Percentiles rank a stretch among this genome's conserved stretches.
phyloP scores from a whole-genome alignment of 2,888 invertebrate genomes.

The Rhingia campestris region DNA sequence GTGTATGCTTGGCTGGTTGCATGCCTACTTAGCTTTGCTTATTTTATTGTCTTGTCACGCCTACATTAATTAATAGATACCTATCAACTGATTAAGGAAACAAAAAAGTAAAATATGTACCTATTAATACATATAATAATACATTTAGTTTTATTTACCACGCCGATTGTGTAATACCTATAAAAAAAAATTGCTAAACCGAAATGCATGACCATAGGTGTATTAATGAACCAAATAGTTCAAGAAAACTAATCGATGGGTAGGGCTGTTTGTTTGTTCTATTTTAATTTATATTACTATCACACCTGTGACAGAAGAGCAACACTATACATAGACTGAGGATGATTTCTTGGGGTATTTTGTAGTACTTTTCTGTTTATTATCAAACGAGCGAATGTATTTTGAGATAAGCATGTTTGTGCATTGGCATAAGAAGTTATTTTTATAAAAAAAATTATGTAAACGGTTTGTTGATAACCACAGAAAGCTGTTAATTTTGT shows the following conservation, averaged over 20 bases:
- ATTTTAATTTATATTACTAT: background rate
- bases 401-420: slow-evolving; percentile 19
- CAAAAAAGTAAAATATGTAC: slow-evolving; percentile 1
- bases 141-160: background rate
- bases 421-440: slow-evolving; percentile 11
- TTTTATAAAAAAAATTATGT: slow-evolving; percentile 28
- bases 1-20: slow-evolving; percentile 16
- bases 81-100: slow-evolving; percentile 50
- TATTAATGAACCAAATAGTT: slow-evolving; percentile 12
- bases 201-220: slow-evolving; percentile 53
- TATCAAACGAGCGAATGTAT: slow-evolving; percentile 18
- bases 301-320: slow-evolving; percentile 19
- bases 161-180: slow-evolving; percentile 57
- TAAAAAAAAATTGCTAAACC: slow-evolving; percentile 47
- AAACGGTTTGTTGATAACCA: slow-evolving; percentile 1
- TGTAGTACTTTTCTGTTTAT: background rate
- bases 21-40: slow-evolving; percentile 8
- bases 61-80: slow-evolving; percentile 64
- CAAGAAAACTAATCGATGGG: slow-evolving; percentile 12
- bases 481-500: no score
- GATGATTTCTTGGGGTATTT: slow-evolving; percentile 17
- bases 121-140: slow-evolving; percentile 14
- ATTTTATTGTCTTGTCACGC: slow-evolving; percentile 57
- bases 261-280: background rate
- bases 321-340: slow-evolving; percentile 5